These are phyloP conservation scores for Corydoras sp. DNA, from an alignment of 2,113 vertebrate species.

Conservation along the genomic window DNA sequence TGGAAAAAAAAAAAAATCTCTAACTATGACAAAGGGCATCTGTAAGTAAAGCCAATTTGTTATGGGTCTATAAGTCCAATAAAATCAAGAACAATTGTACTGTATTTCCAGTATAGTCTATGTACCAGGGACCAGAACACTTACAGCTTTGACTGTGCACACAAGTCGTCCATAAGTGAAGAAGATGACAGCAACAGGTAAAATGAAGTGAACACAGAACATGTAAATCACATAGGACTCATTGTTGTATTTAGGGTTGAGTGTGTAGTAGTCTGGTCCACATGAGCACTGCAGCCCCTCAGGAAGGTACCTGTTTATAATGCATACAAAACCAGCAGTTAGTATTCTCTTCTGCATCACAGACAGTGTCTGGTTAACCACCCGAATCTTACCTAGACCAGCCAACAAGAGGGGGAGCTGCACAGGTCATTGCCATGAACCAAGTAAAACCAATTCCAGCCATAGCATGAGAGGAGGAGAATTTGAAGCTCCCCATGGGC, in stretches of 20 bases:
- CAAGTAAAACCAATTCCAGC: slow-evolving; percentile 63
- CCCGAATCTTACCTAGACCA: slow-evolving; percentile 60
- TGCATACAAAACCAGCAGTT: background rate
- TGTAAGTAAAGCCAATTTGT: too few relatives aligned
- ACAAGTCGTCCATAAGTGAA: slow-evolving; percentile 65
- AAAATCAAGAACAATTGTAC: too few relatives aligned
- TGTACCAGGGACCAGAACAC: too few relatives aligned
- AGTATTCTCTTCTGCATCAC: background rate
- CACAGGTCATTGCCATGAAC: slow-evolving; percentile 60
- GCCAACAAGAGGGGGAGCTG: slow-evolving; percentile 56
- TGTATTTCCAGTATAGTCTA: too few relatives aligned
- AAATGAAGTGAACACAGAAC: slow-evolving; percentile 58
- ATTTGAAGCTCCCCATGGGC: slow-evolving; percentile 66
- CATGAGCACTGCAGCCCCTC: slow-evolving; percentile 71
- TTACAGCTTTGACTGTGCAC: slow-evolving; percentile 69
- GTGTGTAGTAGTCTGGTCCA: slow-evolving; percentile 65
- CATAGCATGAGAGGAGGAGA: slow-evolving; percentile 51
- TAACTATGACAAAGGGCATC: too few relatives aligned
- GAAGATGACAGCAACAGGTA: slow-evolving; percentile 59
- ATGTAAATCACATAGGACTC: slow-evolving; percentile 67
- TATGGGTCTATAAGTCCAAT: too few relatives aligned
- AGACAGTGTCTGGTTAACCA: background rate
- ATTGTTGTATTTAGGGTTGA: slow-evolving; percentile 64
- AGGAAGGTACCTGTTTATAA: slow-evolving; percentile 57
- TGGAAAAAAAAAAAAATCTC: too few relatives aligned